Evolutionary conservation across 2,888 invertebrate genomes (phyloP), one percentile per base, ranked within the genome.

Genomic region (Meta bourneti): DNA sequence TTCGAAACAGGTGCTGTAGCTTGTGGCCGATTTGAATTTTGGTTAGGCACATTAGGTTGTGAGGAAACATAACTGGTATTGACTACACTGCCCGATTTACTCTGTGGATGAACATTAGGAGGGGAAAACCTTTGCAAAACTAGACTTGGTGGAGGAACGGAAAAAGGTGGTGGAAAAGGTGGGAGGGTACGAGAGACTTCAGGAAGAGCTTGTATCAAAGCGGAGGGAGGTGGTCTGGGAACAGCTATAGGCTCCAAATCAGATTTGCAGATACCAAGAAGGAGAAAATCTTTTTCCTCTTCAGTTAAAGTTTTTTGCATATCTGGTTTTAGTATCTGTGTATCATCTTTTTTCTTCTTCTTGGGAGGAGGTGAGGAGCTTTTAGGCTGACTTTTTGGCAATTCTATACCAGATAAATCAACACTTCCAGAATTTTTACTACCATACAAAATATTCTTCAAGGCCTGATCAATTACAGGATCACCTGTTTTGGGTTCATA

Each of bases 221-320:
- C 9, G 34, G 70, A 13, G n/a, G 92, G 92, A 19, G 92, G 92
- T 19, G 90, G 92, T 74, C 19, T 86, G 0, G 92, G 92, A 48
- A 87, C 49, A 52, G 77, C 92, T 11, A 92, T 16, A 11, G 90
- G 92, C 20, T 19, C 19, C 77, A 92, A 81, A 79, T 92, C 92
- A 51, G 71, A 69, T 82, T 87, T 92, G n/a, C 78, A 61, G 19
- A 92, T 92, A 19, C 90, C 87, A 13, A 92, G 79, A 8, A 92
- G 20, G n/a, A 77, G 20, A 13, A 92, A 87, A 79, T 92, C 92
- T 20, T 79, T 74, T 20, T 92, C 92, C 79, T 92, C 92, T 70
- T 92, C 92, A 48, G 86, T 71, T 1, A 80, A 20, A n/a, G 71
- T 52, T 49, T 34, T 49, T 20, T 48, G 74, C n/a, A 34, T 34